These are phyloP conservation scores for Listronotus oregonensis DNA, from an alignment of 1,140 invertebrate genomes.

Conservation along the genomic window DNA sequence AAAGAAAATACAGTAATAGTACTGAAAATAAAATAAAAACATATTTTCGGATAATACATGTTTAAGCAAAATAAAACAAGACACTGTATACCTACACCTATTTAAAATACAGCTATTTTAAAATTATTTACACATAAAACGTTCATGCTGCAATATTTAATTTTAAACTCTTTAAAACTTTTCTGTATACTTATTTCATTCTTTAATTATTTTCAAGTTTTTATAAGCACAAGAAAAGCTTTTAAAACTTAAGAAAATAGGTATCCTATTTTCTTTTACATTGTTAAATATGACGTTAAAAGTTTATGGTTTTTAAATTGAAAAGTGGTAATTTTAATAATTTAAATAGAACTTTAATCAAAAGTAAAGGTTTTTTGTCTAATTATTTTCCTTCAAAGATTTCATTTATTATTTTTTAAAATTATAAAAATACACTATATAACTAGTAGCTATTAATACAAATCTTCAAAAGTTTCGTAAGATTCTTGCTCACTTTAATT, in stretches of 20 bases:
- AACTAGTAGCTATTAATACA: too few relatives aligned
- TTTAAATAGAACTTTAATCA: too few relatives aligned
- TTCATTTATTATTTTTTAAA: too few relatives aligned
- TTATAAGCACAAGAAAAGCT: conserved; percentile 24
- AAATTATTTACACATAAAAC: conserved; percentile 33
- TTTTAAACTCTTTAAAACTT: conserved; percentile 33
- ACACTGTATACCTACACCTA: conserved; percentile 10
- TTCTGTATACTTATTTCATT: conserved; percentile 30
- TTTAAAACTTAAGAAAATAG: conserved; percentile 27
- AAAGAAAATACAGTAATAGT: conserved; percentile 14
- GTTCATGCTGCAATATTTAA: conserved; percentile 31
- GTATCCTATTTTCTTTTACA: conserved; percentile 18
- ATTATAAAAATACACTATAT: too few relatives aligned
- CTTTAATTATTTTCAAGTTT: conserved; percentile 32
- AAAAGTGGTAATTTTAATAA: not conserved
- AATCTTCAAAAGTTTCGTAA: too few relatives aligned
- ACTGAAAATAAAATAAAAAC: too few relatives aligned
- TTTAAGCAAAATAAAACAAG: too few relatives aligned
- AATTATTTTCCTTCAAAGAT: too few relatives aligned
- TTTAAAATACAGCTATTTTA: conserved; percentile 18
- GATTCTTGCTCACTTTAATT: too few relatives aligned
- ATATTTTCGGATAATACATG: too few relatives aligned
- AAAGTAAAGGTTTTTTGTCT: too few relatives aligned
- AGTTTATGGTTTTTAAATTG: conserved; percentile 22
- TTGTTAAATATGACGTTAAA: conserved; percentile 18